phyloP scores from a whole-genome alignment of 2,797 vertebrate genomes.

The Tauraco hartlaubi region DNA sequence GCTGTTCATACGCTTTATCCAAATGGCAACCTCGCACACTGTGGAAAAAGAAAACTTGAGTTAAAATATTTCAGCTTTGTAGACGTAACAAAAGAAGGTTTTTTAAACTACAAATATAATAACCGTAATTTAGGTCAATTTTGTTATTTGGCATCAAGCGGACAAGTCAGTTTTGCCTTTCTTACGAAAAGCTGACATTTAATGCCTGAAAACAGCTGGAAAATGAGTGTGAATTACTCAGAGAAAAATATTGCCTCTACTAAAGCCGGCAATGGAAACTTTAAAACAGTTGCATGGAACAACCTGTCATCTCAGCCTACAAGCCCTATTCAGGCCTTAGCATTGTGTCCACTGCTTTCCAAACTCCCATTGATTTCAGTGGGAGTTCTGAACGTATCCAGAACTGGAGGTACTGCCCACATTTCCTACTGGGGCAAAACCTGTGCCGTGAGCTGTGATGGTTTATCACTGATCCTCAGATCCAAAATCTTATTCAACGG shows the following conservation, averaged over 20 bases:
- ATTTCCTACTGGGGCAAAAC: background rate
- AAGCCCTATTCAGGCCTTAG: background rate
- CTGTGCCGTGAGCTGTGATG: background rate
- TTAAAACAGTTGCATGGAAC: background rate
- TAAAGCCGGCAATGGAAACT: background rate
- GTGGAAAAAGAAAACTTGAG: background rate
- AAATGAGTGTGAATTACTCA: constrained; percentile 26
- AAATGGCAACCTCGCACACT: background rate
- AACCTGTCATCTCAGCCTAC: background rate
- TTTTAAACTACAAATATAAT: constrained; percentile 27
- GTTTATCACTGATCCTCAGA: background rate
- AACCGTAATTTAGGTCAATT: constrained; percentile 42
- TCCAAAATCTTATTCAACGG: background rate
- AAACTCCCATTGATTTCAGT: background rate
- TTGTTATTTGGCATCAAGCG: constrained; percentile 17
- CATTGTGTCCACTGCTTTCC: background rate
- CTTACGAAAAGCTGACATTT: constrained; percentile 32
- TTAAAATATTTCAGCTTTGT: background rate
- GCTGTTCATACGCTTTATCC: background rate
- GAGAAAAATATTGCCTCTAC: constrained; percentile 25
- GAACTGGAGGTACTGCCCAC: background rate
- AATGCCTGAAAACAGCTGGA: constrained; percentile 7
- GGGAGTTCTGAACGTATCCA: background rate
- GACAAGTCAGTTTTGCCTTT: constrained; percentile 9
- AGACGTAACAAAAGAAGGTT: background rate